Evolutionary conservation across 2,888 invertebrate species (phyloP), one percentile per base, ranked within the genome.

Genomic region (Hartigia nigra): DNA sequence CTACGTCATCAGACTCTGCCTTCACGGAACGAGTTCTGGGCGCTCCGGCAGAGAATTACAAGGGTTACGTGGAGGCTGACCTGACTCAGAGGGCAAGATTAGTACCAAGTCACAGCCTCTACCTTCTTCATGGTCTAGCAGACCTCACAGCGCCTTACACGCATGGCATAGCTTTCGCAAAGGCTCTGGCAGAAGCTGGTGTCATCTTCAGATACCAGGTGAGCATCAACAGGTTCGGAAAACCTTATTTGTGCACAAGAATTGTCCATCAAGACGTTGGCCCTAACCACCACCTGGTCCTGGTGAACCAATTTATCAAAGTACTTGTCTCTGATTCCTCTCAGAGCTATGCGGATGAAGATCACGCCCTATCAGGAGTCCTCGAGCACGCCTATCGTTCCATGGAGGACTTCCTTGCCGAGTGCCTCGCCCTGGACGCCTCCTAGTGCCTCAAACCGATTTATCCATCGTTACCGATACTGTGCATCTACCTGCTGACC

Each of bases 21-120:
- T 98, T 98, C 91, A 98, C 98, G 94, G 98, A 99, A 93, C 95
- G 98, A 81, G 96, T 98, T 87, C 94, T 99, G 87, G 98, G 98
- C 70, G 93, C 96, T 85, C 97, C 98, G 78, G 94, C 95, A 39
- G 97, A 97, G 89, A 97, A 98, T 92, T 96, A 96, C 92, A 96
- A 96, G 90, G 96, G 97, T 78, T 98, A 98, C 92, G 97, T 97
- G 86, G 97, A 97, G 91, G 97, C 98, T 70, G 98, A 98, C 92
- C 96, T 98, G 84, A 96, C 97, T 76, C 96, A 96, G 91, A 94
- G 97, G 84, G 98, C 98, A 77, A 95, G 95, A 87, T 95, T 97
- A 92, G 97, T 98, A 90, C 97, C 97, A 82, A 94, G 96, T 85
- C 96, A 97, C 89, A 96, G 97, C 85, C 95, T 97, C 89, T 96